Percentiles rank a stretch among this genome's conserved stretches.
Conservation (phyloP, 2,797 vertebrate species). For the Acrossocheilus wenchowensis region DNA sequence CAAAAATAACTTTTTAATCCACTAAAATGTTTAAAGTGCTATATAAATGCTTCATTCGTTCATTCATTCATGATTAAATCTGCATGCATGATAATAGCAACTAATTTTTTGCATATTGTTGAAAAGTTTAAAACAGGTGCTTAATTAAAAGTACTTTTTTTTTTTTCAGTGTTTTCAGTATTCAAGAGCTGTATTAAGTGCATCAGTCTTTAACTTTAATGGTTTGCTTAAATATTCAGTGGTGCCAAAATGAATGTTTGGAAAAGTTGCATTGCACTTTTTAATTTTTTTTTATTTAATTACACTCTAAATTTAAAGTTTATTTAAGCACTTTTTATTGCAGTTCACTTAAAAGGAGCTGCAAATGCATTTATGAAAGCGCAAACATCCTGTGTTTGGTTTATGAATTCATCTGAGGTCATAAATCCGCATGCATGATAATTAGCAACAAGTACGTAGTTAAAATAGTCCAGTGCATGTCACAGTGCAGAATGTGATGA, state of each 20-base stretch:
- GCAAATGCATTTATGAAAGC: neutral
- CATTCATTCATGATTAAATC: too few species aligned
- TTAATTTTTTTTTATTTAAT: neutral
- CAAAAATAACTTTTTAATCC: too few species aligned
- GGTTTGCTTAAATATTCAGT: neutral
- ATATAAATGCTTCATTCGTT: too few species aligned
- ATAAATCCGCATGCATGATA: neutral
- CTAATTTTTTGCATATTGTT: too few species aligned
- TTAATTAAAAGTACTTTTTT: too few species aligned
- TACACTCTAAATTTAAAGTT: neutral
- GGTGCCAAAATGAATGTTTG: neutral
- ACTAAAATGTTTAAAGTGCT: too few species aligned
- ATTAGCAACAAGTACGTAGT: neutral
- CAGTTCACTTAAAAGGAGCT: neutral
- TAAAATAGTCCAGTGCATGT: neutral
- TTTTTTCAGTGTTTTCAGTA: neutral
- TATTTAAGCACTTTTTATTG: neutral
- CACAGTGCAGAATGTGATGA: neutral
- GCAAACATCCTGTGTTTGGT: neutral
- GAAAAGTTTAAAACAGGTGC: too few species aligned
- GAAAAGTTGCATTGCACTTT: neutral
- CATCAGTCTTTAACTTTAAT: neutral
- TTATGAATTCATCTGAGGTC: neutral
- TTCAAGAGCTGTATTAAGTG: neutral
- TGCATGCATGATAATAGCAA: too few species aligned